Conservation (phyloP, 2,113 vertebrate genomes). For the Brachypteracias leptosomus region DNA sequence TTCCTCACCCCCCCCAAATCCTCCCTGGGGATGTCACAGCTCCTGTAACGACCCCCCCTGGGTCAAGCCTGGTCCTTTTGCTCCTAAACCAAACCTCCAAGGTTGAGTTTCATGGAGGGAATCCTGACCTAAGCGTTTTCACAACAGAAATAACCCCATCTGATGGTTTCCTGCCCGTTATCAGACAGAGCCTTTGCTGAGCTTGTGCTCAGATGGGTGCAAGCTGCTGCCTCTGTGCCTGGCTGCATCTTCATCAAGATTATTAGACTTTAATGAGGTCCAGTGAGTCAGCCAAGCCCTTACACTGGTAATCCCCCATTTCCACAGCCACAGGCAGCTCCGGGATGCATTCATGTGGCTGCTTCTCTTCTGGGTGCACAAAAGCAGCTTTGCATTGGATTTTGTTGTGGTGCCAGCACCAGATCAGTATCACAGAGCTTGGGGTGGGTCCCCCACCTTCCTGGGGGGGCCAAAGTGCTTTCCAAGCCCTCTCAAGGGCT, state of each 20-base stretch:
- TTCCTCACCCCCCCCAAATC: accelerated
- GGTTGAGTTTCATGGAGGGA: background rate
- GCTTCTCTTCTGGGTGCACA: background rate
- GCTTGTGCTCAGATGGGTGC: background rate
- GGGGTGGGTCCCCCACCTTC: background rate
- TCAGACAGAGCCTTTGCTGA: background rate
- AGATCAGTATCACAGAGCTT: background rate
- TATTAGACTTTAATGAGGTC: background rate
- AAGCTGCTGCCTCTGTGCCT: background rate
- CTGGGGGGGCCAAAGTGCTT: accelerated
- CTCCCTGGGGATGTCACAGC: accelerated
- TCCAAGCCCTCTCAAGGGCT: background rate
- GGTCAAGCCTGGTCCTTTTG: background rate
- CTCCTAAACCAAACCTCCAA: accelerated
- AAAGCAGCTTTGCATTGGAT: background rate
- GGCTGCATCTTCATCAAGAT: background rate
- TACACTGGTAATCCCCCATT: background rate
- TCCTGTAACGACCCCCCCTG: accelerated
- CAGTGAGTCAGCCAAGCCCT: background rate
- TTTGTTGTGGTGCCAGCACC: accelerated
- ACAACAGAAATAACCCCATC: background rate
- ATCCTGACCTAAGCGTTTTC: background rate
- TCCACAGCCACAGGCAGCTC: background rate
- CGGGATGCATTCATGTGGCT: background rate
- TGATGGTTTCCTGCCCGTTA: background rate